These are phyloP conservation scores for Hydropsyche betteni DNA, from an alignment of 2,888 invertebrate genomes.

Conservation along the genomic window DNA sequence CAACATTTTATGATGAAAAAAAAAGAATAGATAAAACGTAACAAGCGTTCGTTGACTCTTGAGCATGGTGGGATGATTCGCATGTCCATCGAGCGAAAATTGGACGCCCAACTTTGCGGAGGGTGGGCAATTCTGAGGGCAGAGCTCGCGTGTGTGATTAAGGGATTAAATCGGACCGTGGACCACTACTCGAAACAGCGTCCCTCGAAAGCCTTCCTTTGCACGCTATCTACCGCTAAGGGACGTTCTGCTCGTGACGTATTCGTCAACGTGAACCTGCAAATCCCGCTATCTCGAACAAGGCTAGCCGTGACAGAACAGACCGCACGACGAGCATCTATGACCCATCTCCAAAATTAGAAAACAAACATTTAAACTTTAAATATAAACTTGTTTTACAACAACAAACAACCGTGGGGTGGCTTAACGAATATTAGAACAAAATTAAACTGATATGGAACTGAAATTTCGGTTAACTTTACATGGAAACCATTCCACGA, in stretches of 20 bases:
- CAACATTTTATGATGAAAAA: no score
- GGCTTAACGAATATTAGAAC: constrained; percentile 13
- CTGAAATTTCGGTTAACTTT: no score
- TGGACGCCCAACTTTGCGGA: no score
- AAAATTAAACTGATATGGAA: not conserved
- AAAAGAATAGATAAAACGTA: no score
- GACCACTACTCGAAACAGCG: constrained; percentile 24
- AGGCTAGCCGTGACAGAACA: constrained; percentile 6
- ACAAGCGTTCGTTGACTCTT: no score
- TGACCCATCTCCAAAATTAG: constrained; percentile 1
- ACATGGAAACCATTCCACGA: no score
- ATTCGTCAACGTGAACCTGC: constrained; percentile 39
- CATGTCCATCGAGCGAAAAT: no score
- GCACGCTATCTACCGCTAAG: constrained; percentile 4
- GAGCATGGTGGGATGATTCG: no score
- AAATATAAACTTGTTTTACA: no score
- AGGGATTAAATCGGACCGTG: constrained; percentile 34
- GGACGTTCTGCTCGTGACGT: constrained; percentile 26
- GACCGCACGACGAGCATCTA: not conserved
- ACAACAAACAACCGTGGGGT: no score
- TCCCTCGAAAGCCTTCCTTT: constrained; percentile 26
- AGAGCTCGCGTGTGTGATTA: constrained; percentile 38
- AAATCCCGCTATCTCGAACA: constrained; percentile 17
- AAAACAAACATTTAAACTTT: not conserved
- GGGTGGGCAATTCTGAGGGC: constrained; percentile 10